Base-by-base conservation (phyloP, 2,113 vertebrate species). In the Psophia crepitans region DNA sequence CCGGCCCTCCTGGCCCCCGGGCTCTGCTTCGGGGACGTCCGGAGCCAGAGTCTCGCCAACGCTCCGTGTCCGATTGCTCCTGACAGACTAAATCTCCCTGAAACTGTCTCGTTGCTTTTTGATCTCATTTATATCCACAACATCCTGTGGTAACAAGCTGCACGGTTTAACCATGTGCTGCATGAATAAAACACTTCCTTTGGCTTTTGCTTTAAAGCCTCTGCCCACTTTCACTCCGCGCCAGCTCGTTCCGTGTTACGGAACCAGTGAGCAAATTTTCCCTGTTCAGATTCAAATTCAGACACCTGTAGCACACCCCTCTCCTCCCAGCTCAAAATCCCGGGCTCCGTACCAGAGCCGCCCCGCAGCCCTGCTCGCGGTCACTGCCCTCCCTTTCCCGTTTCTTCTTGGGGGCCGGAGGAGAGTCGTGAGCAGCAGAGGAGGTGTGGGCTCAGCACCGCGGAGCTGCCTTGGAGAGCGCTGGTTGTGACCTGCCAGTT, bases 211-310 rank as follows among this genome's bases (percentile, higher is more conserved):
- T 63, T 48, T 21, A 48, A 71, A 81, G 19, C 12, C 23, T 63
- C 70, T 91, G 43, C 49, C 9, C 32, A 24, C 39, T 60, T 69
- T 44, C 32, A 19, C 44, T 64, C 23, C 8, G 30, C 15, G 20
- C 33, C 58, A 73, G 35, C 14, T 68, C 0, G 0, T 64, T 41
- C 44, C 41, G 26, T 11, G 1, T 20, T 0, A 6, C 12, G 57
- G 56, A 76, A 79, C 12, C 60, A 35, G 56, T 15, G 85, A 75
- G 35, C 6, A 51, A 18, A n/a, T 56, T 39, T 27, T 11, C 46
- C 33, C 41, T 28, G 46, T 35, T 87, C 30, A 13, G 5, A 28
- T 19, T 19, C 61, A 1, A 13, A 18, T 75, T 86, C 32, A 46
- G 85, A 24, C 33, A 30, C 30, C 57, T 75, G 33, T 7, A 60